Evolutionary conservation across 2,797 vertebrate species (phyloP).

Genomic region (Dendrocincla tyrannina): DNA sequence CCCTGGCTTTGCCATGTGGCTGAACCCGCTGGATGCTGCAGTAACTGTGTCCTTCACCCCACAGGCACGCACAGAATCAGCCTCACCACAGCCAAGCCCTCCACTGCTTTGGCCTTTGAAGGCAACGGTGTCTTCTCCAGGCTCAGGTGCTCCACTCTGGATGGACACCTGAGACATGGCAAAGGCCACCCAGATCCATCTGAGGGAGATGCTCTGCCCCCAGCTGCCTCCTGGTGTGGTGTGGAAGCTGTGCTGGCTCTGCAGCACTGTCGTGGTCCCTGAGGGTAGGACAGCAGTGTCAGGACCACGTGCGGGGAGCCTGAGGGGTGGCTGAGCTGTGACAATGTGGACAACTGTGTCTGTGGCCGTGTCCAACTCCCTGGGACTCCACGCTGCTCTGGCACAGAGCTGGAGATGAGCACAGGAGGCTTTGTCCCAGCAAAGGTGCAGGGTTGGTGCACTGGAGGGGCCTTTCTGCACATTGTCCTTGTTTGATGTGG

Average conservation of each 20-base stretch:
- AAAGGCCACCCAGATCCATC: background rate
- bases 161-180: background rate
- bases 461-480: background rate
- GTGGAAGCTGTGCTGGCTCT: background rate
- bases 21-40: background rate
- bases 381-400: background rate
- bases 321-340: background rate
- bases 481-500: background rate
- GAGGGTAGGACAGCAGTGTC: background rate
- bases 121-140: background rate
- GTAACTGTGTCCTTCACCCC: background rate
- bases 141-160: background rate
- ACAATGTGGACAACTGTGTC: background rate
- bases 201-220: background rate
- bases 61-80: background rate
- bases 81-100: background rate
- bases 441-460: background rate
- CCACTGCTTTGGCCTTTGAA: background rate
- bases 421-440: background rate
- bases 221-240: background rate
- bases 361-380: background rate
- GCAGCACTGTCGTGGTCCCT: background rate
- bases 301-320: background rate
- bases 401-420: background rate
- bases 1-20: no score